Evolutionary conservation across 2,113 vertebrate genomes (phyloP), one percentile per base, ranked within the genome.

Genomic region (Cathartes aura): DNA sequence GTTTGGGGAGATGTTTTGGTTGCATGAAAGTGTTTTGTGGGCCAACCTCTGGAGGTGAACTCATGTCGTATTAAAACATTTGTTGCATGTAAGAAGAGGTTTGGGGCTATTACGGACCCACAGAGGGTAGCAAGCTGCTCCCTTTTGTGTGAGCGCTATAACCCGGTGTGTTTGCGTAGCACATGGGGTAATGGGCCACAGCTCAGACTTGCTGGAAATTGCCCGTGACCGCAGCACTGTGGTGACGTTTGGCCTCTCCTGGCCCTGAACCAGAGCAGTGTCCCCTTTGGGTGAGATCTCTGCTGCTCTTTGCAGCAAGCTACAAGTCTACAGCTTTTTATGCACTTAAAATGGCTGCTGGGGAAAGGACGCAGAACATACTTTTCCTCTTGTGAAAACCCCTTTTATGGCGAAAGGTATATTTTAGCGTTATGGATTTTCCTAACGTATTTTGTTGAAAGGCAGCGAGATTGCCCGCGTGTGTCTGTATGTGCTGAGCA

Each of bases 201-300:
- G n/a, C 78, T 74, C 64, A 12, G 64, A 27, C 29, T 14, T 12
- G 56, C 27, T 84, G 71, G 70, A 50, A 87, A 55, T 63, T 11
- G 1, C 42, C 59, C 1, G 0, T 84, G 81, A 53, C 40, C 2
- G 0, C 12, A 58, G 52, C 36, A 7, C 26, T 26, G 8, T 0
- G 0, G 32, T 63, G 56, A 59, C 0, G 0, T 91, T 93, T 71
- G 76, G 52, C 56, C 50, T 87, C 60, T 74, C 30, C 38, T 71
- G 76, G 56, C 24, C 38, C 72, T 5, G 10, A 55, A 26, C 59
- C 55, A 38, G 71, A 50, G n/a, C 1, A 1, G 2, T 53, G 32
- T 89, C 83, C 59, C 55, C 45, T 82, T 81, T 53, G 91, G 58
- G 36, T 11, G 38, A 92, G 36, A 47, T 47, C 45, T 70, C 67